Evolutionary conservation across 2,888 invertebrate genomes (phyloP), one percentile per base, ranked within the genome.

Genomic region (Acanthosepion lycidas): DNA sequence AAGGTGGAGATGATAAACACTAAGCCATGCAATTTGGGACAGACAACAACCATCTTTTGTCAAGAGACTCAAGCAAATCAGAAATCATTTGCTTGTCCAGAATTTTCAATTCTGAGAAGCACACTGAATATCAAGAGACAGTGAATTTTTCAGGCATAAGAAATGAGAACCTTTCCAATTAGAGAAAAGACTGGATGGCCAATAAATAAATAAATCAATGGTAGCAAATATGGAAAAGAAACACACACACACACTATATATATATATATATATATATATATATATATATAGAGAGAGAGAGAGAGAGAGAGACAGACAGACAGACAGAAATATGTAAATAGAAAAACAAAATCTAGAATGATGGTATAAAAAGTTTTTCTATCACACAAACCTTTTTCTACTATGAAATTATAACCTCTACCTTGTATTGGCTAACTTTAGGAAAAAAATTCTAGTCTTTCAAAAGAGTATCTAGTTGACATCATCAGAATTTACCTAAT

Each of bases 71-170:
- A 78, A n/a, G 78, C 78, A n/a, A 78, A 78, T 78, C 78, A 78
- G 78, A 78, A 78, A n/a, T 78, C 78, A 78, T 78, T 78, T 78
- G 78, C 15, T 78, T 78, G 78, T 78, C 78, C 78, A 33, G 78
- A 78, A 78, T 78, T 78, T 78, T 78, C 78, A 78, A 78, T n/a
- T 78, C 78, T n/a, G 78, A 33, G n/a, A 78, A 78, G 78, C n/a
- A 33, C n/a, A 33, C 78, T 33, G 78, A 78, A 78, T 78, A 78
- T 33, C 78, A 78, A 78, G 78, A 78, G 78, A 78, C 78, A 18
- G 78, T 78, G 78, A 78, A 5, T 78, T 78, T 78, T 78, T n/a
- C 78, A 78, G n/a, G 78, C 78, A 78, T 78, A 78, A 78, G 78
- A 78, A 78, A 78, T 78, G 33, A 78, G 78, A 78, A n/a, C n/a